Base-by-base conservation (phyloP, 2,797 vertebrate species). In the Micrastur ruficollis region DNA sequence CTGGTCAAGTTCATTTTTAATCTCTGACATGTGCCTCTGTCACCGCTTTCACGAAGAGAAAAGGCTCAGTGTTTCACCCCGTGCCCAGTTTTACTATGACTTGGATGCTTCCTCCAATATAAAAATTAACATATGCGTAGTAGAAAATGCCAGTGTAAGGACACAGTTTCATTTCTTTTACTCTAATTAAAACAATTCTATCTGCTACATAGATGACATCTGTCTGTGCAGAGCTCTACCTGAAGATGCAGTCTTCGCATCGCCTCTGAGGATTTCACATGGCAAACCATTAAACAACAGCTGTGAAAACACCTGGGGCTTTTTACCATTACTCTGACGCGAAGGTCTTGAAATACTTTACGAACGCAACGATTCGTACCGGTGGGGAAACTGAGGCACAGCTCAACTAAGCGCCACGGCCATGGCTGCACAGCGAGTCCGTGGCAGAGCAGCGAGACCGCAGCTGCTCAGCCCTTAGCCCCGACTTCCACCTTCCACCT, bases 1-100 rank as follows among this genome's bases (percentile, higher is more conserved):
- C 58, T 83, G 72, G 40, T 93, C 84, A 81, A 76, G 62, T 50
- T 93, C 92, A 90, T 84, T 96, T 93, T 93, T 71, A 81, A 93
- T 75, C 65, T 90, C 84, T 93, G 66, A 81, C 62, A 79, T n/a
- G 9, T 66, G 61, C 46, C 66, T 81, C 71, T 86, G 62, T 72
- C 90, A 68, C 17, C 65, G 36, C 46, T 80, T 73, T 93, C 50
- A 22, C 38, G 42, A 61, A 78, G 46, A 26, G 72, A 90, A 88
- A 66, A 79, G 21, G 12, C 40, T 89, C 29, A 31, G 23, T 70
- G 40, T 81, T 85, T 76, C 32, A 66, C 38, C 44, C 22, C 2
- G 1, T 79, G 34, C 14, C 23, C 32, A 56, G 36, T 76, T 83
- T 89, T 74, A 71, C 58, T 76, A 12, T 46, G 42, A 61, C 32